Conservation (phyloP, 2,797 vertebrate species). For the Enteromius paludinosus region DNA sequence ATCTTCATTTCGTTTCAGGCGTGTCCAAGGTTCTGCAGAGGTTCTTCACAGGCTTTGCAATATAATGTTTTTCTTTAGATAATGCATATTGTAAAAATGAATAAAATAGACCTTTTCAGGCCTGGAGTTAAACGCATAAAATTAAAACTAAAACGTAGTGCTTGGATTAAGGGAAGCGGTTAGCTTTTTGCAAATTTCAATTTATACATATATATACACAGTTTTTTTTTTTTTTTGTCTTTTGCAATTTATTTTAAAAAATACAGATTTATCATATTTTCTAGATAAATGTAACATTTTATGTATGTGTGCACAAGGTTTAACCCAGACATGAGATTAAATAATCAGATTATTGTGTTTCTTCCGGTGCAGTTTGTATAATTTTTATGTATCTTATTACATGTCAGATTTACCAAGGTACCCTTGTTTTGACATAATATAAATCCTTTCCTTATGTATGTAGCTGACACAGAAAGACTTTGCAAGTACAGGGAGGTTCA, state of each 20-base stretch:
- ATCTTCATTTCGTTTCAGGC: neutral
- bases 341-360: neutral
- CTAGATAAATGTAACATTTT: neutral
- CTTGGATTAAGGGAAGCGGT: neutral
- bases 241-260: no score
- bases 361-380: neutral
- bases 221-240: no score
- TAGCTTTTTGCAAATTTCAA: no score
- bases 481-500: neutral
- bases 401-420: conserved; percentile 5
- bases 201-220: no score
- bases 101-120: neutral
- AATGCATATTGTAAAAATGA: neutral
- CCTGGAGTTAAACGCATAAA: neutral
- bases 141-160: neutral
- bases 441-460: neutral
- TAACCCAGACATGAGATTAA: neutral
- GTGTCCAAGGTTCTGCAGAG: neutral
- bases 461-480: neutral
- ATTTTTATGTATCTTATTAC: neutral
- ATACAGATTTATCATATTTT: no score
- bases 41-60: neutral
- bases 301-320: neutral
- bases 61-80: neutral
- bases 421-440: neutral